Percentiles rank a stretch among this genome's conserved stretches.
Conservation (phyloP, 2,113 vertebrate species). For the Phrynocephalus versicolor region DNA sequence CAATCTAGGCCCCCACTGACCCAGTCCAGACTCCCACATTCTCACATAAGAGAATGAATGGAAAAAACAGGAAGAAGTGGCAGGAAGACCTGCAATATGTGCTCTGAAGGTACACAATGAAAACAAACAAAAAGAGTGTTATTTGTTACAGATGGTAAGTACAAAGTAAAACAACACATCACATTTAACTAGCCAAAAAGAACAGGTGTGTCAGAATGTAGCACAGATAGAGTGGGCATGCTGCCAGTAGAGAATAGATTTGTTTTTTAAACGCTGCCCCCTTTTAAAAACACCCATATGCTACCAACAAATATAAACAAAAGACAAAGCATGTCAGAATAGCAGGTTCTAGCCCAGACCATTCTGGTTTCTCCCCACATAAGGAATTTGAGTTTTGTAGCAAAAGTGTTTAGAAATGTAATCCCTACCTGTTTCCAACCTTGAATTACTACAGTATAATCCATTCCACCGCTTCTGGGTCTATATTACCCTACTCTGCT, state of each 20-base stretch:
- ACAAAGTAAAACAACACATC: no score
- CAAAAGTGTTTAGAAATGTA: background rate
- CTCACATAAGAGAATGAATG: background rate
- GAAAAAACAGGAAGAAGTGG: background rate
- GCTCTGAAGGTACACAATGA: background rate
- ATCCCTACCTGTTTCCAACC: background rate
- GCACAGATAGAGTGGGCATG: background rate
- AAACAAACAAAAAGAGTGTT: background rate
- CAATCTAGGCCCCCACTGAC: background rate
- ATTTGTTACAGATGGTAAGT: no score
- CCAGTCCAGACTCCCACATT: background rate
- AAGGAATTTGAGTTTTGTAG: background rate
- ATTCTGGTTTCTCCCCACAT: background rate
- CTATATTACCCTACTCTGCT: background rate
- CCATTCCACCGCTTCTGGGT: background rate
- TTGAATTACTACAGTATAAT: background rate
- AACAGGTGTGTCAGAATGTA: background rate
- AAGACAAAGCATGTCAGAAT: background rate
- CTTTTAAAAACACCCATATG: background rate
- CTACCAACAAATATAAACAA: background rate
- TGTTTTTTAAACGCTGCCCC: background rate
- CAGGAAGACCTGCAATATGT: background rate
- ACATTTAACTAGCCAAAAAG: no score
- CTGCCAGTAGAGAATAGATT: background rate
- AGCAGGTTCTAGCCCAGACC: background rate